Conservation (phyloP, 2,888 invertebrate genomes). For the Synergus gifuensis region DNA sequence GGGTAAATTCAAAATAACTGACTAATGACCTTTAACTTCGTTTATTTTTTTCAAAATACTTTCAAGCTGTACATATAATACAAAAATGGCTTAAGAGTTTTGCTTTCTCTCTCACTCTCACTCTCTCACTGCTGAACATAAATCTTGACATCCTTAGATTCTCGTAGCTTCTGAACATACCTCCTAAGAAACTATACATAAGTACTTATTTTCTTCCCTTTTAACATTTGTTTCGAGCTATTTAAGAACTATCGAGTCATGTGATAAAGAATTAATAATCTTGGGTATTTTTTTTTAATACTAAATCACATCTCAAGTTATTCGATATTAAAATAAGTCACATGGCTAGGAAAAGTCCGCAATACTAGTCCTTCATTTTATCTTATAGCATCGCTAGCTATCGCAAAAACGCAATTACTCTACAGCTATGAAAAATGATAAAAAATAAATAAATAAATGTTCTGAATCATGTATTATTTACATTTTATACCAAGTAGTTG, state of each 20-base stretch:
- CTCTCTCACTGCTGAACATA: conserved; percentile 52
- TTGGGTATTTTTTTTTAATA: not conserved
- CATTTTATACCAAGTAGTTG: not conserved
- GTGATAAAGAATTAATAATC: conserved; percentile 10
- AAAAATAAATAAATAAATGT: not conserved
- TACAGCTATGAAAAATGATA: not conserved
- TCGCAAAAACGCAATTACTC: conserved; percentile 21
- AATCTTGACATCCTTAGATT: conserved; percentile 32
- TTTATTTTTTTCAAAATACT: conserved; percentile 72
- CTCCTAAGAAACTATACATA: conserved; percentile 33
- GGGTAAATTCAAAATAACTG: conserved; percentile 72
- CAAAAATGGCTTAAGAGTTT: conserved; percentile 58
- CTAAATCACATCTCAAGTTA: conserved; percentile 1
- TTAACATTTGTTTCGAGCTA: not conserved
- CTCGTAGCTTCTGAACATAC: conserved; percentile 35
- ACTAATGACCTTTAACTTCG: conserved; percentile 72
- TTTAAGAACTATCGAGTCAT: conserved; percentile 3
- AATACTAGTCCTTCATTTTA: not conserved
- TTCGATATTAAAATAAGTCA: not conserved
- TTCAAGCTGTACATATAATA: conserved; percentile 71
- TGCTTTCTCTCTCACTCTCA: conserved; percentile 62
- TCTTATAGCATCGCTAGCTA: not conserved
- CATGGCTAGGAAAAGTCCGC: conserved; percentile 2
- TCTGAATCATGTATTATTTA: not conserved
- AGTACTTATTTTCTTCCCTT: conserved; percentile 11